These are phyloP conservation scores for Paratrypauchen microcephalus DNA, from an alignment of 2,797 vertebrate species.

Conservation along the genomic window DNA sequence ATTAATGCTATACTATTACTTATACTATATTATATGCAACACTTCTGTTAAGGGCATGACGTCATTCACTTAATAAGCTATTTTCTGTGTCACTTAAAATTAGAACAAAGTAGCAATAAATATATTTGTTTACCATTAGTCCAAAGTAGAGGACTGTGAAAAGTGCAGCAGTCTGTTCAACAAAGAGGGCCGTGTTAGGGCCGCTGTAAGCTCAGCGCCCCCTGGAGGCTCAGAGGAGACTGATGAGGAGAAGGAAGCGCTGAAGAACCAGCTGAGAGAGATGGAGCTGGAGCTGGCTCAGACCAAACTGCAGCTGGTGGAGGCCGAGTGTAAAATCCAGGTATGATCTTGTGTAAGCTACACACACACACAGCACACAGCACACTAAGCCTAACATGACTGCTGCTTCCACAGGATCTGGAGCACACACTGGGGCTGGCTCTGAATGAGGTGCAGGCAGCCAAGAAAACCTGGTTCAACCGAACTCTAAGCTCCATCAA, in stretches of 20 bases:
- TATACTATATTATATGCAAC: neutral
- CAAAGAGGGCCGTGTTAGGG: constrained; percentile 90
- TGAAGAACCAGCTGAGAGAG: constrained; percentile 95
- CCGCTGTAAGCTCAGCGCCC: constrained; percentile 45
- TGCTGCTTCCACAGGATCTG: constrained; percentile 82
- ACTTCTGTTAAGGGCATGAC: no score
- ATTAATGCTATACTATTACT: no score
- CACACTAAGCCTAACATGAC: neutral
- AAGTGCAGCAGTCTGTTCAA: constrained; percentile 93
- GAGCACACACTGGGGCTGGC: constrained; percentile 96
- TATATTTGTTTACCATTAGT: constrained; percentile 61
- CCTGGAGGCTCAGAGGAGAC: constrained; percentile 81
- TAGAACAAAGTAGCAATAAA: no score
- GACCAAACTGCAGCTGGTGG: constrained; percentile 97
- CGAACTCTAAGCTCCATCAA: constrained; percentile 98
- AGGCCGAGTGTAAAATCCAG: constrained; percentile 99
- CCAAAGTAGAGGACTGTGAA: constrained; percentile 95
- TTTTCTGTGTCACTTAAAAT: no score
- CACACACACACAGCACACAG: neutral
- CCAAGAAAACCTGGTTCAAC: constrained; percentile 99
- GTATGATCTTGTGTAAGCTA: constrained; percentile 60
- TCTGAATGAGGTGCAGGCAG: constrained; percentile 94
- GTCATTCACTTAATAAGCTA: no score
- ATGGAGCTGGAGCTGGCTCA: constrained; percentile 98
- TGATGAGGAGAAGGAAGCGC: constrained; percentile 91